Base-by-base conservation (phyloP, 2,888 invertebrate species). In the Nyleta sp. region DNA sequence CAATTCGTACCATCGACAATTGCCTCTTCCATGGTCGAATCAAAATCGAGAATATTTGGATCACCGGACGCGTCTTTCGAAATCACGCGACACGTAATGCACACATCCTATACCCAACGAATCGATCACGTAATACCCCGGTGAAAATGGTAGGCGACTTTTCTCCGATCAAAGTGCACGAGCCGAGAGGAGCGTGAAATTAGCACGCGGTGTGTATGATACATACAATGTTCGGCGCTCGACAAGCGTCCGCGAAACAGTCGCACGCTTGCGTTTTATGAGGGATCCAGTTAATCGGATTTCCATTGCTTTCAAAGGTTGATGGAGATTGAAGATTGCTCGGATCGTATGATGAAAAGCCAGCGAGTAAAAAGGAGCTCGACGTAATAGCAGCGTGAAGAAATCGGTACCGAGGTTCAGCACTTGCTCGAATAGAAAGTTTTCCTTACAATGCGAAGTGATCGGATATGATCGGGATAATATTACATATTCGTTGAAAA, bases 71-170 rank as follows among this genome's bases (percentile, higher is more conserved):
- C 22, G 15, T 42, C 42, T 65, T 65, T 67, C 67, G 46, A 53
- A 52, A 67, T 42, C 38, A 18, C 40, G 18, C 15, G 28, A 42
- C 33, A 68, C 52, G 68, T 55, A 75, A 68, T 60, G 10, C 7
- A 22, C 28, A 22, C 62, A 52, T 74, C 60, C 65, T 74, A 44
- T 53, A 53, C 65, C 53, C 52, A 44, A 20, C 44, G 20, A n/a
- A 55, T 15, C 13, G 55, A 68, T 75, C 75, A 75, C 75, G 75
- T 75, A 75, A 75, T 50, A 55, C 28, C 13, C 18, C 46, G 18
- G 68, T 68, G 75, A 75, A 75, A 75, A 75, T 75, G 53, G 68
- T 42, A 68, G 68, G 55, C 24, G 48, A 48, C 68, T 75, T 75
- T 75, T 75, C 68, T 62, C 75, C 68, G 40, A 35, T 64, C 75